phyloP scores from a whole-genome alignment of 2,113 vertebrate genomes.

The Anseranas semipalmata region DNA sequence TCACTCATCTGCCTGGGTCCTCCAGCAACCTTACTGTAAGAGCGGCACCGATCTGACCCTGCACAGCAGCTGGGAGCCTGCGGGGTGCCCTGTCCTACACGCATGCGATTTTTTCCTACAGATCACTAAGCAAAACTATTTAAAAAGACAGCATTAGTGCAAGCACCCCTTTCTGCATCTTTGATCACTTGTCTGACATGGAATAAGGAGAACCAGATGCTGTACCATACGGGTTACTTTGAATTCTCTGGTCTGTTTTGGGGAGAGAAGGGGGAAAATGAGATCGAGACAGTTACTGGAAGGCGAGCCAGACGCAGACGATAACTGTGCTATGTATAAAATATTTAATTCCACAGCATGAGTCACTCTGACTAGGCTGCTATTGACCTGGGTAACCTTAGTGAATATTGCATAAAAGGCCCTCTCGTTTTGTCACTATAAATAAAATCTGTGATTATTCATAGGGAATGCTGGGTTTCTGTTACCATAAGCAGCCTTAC shows the following conservation, averaged over 20 bases:
- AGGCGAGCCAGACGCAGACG: not conserved
- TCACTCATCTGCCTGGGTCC: not conserved
- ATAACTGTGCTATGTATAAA: constrained; percentile 51
- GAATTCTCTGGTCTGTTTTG: constrained; percentile 1
- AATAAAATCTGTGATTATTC: constrained; percentile 64
- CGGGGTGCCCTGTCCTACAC: not conserved
- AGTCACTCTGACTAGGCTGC: constrained; percentile 54
- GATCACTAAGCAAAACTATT: not conserved
- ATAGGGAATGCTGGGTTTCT: not conserved
- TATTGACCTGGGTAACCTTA: constrained; percentile 65
- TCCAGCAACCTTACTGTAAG: not conserved
- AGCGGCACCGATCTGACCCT: not conserved
- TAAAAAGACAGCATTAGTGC: not conserved
- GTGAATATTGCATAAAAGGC: constrained; percentile 67
- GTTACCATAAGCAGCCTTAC: constrained; percentile 33
- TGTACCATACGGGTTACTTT: not conserved
- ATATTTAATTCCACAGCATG: constrained; percentile 58
- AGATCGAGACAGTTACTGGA: constrained; percentile 43
- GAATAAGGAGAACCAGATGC: not conserved
- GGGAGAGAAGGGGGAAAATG: not conserved
- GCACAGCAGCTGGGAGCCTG: not conserved
- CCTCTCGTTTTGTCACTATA: constrained; percentile 62
- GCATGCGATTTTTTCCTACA: not conserved
- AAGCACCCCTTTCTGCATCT: not conserved
- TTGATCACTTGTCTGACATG: not conserved